These are phyloP conservation scores for Neoaliturus tenellus DNA, from an alignment of 2,888 invertebrate species.

Conservation along the genomic window DNA sequence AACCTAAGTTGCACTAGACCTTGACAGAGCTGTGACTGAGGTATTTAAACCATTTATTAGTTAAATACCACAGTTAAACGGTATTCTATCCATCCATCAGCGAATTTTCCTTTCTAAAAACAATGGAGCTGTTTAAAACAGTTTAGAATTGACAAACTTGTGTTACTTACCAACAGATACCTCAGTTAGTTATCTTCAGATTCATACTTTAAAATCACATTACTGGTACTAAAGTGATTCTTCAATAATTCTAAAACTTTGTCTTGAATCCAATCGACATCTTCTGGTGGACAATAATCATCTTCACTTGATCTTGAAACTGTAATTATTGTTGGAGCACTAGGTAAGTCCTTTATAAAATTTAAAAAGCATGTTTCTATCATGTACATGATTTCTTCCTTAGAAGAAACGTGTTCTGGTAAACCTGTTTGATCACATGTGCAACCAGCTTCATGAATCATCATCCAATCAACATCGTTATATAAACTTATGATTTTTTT, in stretches of 20 bases:
- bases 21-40: no score
- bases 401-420: conserved; percentile 88
- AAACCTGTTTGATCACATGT: conserved; percentile 91
- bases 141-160: no score
- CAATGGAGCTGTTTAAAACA: no score
- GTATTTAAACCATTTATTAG: no score
- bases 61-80: no score
- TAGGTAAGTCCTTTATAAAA: conserved; percentile 78
- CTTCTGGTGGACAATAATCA: conserved; percentile 91
- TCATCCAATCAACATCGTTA: conserved; percentile 84
- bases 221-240: conserved; percentile 70
- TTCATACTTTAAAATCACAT: conserved; percentile 29
- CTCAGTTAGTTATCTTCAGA: conserved; percentile 7
- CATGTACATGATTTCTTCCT: conserved; percentile 80
- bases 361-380: conserved; percentile 77
- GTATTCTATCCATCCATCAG: no score
- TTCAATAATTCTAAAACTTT: conserved; percentile 78
- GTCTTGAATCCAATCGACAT: conserved; percentile 87
- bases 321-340: conserved; percentile 83
- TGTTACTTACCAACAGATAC: no score
- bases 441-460: conserved; percentile 91
- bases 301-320: conserved; percentile 91
- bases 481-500: conserved; percentile 75
- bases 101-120: no score
- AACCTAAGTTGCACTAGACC: no score